Conservation (phyloP, 2,113 vertebrate species). For the Chitala chitala region DNA sequence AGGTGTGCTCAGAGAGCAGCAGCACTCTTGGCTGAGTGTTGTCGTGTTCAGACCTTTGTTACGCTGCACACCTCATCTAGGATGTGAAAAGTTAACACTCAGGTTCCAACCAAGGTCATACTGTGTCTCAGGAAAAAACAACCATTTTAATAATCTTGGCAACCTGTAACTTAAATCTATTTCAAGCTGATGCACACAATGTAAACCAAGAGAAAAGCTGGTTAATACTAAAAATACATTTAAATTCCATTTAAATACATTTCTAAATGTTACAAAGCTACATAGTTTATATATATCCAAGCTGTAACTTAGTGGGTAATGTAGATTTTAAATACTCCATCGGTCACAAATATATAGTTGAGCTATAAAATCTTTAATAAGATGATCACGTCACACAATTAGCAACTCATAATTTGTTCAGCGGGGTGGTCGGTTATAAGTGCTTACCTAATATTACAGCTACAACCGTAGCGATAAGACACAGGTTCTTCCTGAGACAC, state of each 20-base stretch:
- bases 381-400: too few species aligned
- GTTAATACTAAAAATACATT: not conserved
- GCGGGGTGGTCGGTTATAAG: not conserved
- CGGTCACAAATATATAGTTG: too few species aligned
- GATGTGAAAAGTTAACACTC: too few species aligned
- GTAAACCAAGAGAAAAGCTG: not conserved
- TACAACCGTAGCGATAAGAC: conserved; percentile 18
- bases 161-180: not conserved
- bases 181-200: not conserved
- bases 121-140: not conserved
- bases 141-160: not conserved
- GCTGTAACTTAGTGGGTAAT: too few species aligned
- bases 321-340: too few species aligned
- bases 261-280: not conserved
- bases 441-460: conserved; percentile 24
- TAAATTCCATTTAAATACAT: too few species aligned
- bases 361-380: too few species aligned
- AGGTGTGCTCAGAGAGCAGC: too few species aligned
- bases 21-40: not conserved
- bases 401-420: not conserved
- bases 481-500: conserved; percentile 5
- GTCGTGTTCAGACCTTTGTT: not conserved
- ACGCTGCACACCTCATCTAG: too few species aligned
- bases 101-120: not conserved
- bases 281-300: too few species aligned